Conservation (phyloP, 2,888 invertebrate genomes). For the Macroteleia sp. region DNA sequence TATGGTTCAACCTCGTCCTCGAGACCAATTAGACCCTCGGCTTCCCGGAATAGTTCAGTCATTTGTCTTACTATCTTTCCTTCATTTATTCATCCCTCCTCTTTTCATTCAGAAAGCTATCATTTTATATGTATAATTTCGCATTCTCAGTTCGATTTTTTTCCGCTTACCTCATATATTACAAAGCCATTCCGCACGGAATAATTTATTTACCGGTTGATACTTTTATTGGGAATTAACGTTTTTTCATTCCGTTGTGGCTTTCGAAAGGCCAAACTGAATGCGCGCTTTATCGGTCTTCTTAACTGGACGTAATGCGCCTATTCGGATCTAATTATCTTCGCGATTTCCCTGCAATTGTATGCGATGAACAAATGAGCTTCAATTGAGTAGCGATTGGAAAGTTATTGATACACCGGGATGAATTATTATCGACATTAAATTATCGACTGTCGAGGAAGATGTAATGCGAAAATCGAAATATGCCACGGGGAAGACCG, state of each 20-base stretch:
- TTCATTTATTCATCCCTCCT: slow-evolving; percentile 27
- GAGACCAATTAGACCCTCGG: slow-evolving; percentile 81
- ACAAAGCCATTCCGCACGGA: slow-evolving; percentile 20
- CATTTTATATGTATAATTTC: slow-evolving; percentile 52
- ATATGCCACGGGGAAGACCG: slow-evolving; percentile 26
- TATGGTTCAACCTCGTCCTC: slow-evolving; percentile 79
- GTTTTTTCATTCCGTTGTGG: slow-evolving; percentile 8
- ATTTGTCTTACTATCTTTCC: slow-evolving; percentile 55
- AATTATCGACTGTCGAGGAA: slow-evolving; percentile 61
- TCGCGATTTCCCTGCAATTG: slow-evolving; percentile 45
- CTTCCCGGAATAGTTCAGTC: slow-evolving; percentile 78
- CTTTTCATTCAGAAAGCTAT: slow-evolving; percentile 32
- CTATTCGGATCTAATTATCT: slow-evolving; percentile 54
- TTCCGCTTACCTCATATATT: slow-evolving; percentile 43
- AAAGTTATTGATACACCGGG: slow-evolving; percentile 58
- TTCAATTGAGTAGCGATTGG: slow-evolving; percentile 60
- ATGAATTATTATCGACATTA: slow-evolving; percentile 61
- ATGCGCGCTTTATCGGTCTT: slow-evolving; percentile 15
- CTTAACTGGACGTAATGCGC: slow-evolving; percentile 47
- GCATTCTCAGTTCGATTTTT: slow-evolving; percentile 28
- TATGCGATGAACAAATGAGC: slow-evolving; percentile 55
- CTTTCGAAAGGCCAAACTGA: slow-evolving; percentile 10
- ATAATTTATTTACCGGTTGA: slow-evolving; percentile 48
- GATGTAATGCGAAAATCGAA: slow-evolving; percentile 61
- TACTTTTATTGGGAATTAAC: slow-evolving; percentile 38